A percentile compares a stretch with the other conserved stretches of the same genome.
phyloP scores from a whole-genome alignment of 2,113 vertebrate genomes.

The Melierax canorus region DNA sequence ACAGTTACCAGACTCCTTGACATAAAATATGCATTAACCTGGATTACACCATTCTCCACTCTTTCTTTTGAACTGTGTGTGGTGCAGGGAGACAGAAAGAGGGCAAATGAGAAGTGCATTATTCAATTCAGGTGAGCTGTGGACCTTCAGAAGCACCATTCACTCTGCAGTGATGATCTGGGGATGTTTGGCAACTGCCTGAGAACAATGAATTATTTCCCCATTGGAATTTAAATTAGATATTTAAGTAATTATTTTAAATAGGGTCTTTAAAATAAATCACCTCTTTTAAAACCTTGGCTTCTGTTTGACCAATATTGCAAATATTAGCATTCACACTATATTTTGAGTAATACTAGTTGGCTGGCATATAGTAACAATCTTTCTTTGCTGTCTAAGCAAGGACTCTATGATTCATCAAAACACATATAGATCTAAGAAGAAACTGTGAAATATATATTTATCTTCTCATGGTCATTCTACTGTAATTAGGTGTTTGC shows the following conservation, averaged over 20 bases:
- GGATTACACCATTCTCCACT: background rate
- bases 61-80: background rate
- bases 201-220: background rate
- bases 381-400: background rate
- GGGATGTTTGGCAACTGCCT: background rate
- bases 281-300: background rate
- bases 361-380: background rate
- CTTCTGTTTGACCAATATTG: background rate
- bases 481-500: background rate
- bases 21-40: background rate
- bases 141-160: background rate
- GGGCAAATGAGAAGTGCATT: background rate
- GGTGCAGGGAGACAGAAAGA: background rate
- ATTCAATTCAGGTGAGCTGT: background rate
- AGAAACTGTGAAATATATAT: background rate
- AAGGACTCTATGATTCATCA: background rate
- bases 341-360: background rate
- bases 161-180: background rate
- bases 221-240: background rate
- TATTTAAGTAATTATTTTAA: background rate
- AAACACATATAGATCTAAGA: background rate
- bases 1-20: background rate
- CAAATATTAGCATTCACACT: background rate
- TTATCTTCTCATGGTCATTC: background rate
- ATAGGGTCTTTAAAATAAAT: background rate